Evolutionary conservation across 2,113 vertebrate genomes (phyloP).

Genomic region (Calidris pygmaea): DNA sequence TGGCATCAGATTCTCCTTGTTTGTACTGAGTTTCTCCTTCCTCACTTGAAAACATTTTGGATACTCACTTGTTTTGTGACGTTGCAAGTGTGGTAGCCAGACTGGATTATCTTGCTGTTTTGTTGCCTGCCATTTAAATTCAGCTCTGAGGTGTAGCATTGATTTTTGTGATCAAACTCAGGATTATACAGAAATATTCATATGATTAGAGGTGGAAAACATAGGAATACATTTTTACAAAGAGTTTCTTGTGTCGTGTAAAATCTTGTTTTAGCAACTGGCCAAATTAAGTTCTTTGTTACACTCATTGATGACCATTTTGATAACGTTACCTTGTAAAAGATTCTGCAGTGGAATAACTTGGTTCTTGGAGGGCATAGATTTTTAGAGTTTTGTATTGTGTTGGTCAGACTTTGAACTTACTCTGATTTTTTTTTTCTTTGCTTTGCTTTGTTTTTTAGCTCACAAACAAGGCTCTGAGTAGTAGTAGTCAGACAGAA

Average conservation of each 20-base stretch:
- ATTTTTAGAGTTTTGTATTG: neutral
- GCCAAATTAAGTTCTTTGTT: neutral
- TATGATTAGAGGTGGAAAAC: neutral
- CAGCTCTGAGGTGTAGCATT: neutral
- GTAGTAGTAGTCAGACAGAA: slow-evolving; percentile 90
- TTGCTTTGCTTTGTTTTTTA: slow-evolving; percentile 49
- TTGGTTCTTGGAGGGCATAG: neutral
- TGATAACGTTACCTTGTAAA: neutral
- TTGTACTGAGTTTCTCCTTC: neutral
- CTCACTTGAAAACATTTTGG: neutral
- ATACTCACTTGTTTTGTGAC: neutral
- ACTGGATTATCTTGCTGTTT: neutral
- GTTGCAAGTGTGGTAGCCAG: neutral
- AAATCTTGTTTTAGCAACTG: neutral
- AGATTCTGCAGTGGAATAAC: neutral
- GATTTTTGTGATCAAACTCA: neutral
- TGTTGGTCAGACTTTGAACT: neutral
- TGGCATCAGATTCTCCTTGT: accelerated
- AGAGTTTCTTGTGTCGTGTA: neutral
- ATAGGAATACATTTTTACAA: neutral
- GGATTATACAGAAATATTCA: neutral
- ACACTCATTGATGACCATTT: neutral
- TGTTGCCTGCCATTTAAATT: neutral
- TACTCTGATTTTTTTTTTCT: neutral
- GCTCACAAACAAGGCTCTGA: slow-evolving; percentile 94